Base-by-base conservation (phyloP, 2,113 vertebrate species). In the Eretmochelys imbricata region DNA sequence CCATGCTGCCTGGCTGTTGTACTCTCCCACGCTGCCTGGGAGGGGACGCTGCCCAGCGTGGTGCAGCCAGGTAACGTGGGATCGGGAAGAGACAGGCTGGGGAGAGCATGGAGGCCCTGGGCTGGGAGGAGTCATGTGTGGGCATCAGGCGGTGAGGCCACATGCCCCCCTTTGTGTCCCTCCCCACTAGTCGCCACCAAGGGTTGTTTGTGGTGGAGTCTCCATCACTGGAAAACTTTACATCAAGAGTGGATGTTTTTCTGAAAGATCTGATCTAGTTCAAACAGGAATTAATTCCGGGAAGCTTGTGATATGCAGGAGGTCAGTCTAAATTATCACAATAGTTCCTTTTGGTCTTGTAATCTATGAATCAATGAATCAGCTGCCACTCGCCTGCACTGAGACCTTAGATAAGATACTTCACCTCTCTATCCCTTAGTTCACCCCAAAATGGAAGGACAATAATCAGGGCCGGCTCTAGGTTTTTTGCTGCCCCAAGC, bases 371-470 rank as follows among this genome's bases (percentile, higher is more conserved):
- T n/a, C 29, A 16, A 16, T 69, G 4, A 19, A 69, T 72, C n/a
- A 17, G n/a, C 31, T 72, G 31, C 14, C 31, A 72, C 65, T 84
- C 46, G 48, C 0, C 0, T 0, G 35, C 87, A 85, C 31, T 12
- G 12, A 5, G 75, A 27, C 19, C 35, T n/a, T n/a, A 16, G 65
- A 8, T 69, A 69, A 5, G 65, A 38, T 16, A 38, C 31, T 38
- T 38, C 51, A 50, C 79, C 49, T 29, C 79, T 80, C 79, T 80
- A 50, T 6, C 29, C 14, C 48, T 50, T 48, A 25, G 9, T 35
- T 22, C 10, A 5, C 79, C 46, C 31, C 79, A 7, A 27, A 54
- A 54, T 59, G 27, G 57, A 38, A 35, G 31, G 51, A 24, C 10
- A 42, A 42, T 42, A 42, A 42, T 42, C 42, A 42, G 42, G 42